Percentiles rank a stretch among this genome's conserved stretches.
These are phyloP conservation scores for Bombycilla garrulus DNA, from an alignment of 2,113 vertebrate species.

Conservation along the genomic window DNA sequence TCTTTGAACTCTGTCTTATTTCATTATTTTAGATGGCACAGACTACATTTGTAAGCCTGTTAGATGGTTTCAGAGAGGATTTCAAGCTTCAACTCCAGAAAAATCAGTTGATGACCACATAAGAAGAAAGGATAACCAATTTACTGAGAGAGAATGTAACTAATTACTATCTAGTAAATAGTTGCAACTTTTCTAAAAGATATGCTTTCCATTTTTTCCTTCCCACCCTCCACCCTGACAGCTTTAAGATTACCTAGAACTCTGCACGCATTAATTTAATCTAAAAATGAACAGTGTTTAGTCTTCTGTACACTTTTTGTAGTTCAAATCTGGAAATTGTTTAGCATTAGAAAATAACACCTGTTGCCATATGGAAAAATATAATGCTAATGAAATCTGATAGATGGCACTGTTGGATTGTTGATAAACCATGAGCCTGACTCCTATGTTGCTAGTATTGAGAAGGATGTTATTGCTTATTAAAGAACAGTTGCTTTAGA, in stretches of 20 bases:
- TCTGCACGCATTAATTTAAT: background rate
- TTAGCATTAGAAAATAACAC: background rate
- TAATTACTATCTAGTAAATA: background rate
- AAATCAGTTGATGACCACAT: background rate
- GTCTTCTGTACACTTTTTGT: background rate
- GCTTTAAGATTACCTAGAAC: background rate
- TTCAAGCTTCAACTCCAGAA: background rate
- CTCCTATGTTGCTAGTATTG: background rate
- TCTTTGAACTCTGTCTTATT: background rate
- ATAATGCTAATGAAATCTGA: conserved; percentile 35
- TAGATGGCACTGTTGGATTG: conserved; percentile 73
- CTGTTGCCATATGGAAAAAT: background rate
- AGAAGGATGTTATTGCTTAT: background rate
- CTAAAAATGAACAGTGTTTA: background rate
- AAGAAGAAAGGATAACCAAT: background rate
- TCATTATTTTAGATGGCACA: background rate
- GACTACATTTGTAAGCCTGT: background rate
- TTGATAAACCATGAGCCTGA: conserved; percentile 15
- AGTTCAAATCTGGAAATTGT: background rate
- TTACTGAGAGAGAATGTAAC: background rate
- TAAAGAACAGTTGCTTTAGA: background rate
- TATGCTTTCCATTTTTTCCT: background rate
- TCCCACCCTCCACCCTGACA: background rate
- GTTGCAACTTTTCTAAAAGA: background rate
- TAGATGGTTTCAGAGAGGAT: background rate